Evolutionary conservation across 2,797 vertebrate species (phyloP), one percentile per base, ranked within the genome.

Genomic region (Anguilla pacifica): DNA sequence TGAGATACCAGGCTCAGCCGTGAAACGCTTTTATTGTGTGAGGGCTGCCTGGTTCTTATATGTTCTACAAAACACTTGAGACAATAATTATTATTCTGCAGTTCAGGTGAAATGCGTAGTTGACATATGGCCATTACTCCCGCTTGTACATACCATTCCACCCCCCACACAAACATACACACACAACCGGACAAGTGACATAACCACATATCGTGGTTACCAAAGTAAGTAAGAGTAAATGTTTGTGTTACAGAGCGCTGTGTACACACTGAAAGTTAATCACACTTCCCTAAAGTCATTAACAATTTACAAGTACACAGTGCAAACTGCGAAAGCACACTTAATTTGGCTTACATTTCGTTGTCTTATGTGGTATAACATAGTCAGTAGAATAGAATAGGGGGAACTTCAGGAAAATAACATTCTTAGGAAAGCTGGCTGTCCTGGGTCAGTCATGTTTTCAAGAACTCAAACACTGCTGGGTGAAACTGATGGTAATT

Each of bases 251-350:
- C 43, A 49, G 79, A 82, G 79, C 11, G 9, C 79, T 82, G 79
- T 82, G 39, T 82, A 82, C 0, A 79, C 72, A 35, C 35, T 1
- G 74, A 11, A 39, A 79, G 74, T 79, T 43, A 43, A 79, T 79
- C 79, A 82, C 43, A 49, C 39, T 82, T 49, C 46, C 19, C 15
- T 82, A 82, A 82, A 49, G 79, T 49, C 43, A 49, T 82, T 82
- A 51, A 82, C 43, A 49, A 82, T 82, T 22, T 82, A 49, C 9
- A 10, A 51, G 39, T 25, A 49, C 79, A 6, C 17, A 46, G 19
- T 82, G 79, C 35, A 43, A 46, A 19, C 43, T 49, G 43, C 79
- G 49, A 19, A 31, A n/a, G 19, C 79, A 82, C 22, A 7, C 39
- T n/a, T 25, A 1, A 49, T 77, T 35, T 35, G 3, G 79, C n/a